Percentiles rank a stretch among this genome's conserved stretches.
phyloP scores from a whole-genome alignment of 2,797 vertebrate species.

The Brachyalestes nurse region DNA sequence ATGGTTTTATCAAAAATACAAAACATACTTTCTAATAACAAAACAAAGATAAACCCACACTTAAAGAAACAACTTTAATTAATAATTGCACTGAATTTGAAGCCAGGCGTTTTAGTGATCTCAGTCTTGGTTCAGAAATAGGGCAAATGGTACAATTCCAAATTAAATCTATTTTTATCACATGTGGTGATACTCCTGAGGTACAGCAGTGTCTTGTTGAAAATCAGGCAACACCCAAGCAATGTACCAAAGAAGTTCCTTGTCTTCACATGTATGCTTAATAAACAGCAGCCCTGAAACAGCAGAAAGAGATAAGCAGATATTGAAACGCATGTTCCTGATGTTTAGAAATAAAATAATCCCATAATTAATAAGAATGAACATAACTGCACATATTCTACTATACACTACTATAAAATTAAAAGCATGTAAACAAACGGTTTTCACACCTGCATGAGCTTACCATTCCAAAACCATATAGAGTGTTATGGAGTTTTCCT shows the following conservation, averaged over 20 bases:
- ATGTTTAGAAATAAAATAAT: not conserved
- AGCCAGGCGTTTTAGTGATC: not conserved
- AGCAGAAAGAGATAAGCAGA: not conserved
- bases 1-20: slow-evolving; percentile 14
- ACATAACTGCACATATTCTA: not conserved
- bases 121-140: not conserved
- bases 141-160: not conserved
- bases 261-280: slow-evolving; percentile 34
- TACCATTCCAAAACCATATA: not conserved
- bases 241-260: not conserved
- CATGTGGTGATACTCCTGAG: not conserved
- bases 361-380: not conserved
- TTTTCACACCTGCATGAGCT: not conserved
- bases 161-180: not conserved
- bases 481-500: too few species aligned
- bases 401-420: not conserved
- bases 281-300: slow-evolving; percentile 54
- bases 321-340: not conserved
- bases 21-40: not conserved
- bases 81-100: not conserved
- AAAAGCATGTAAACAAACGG: not conserved
- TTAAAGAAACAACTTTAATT: not conserved
- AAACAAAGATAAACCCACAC: not conserved
- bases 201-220: not conserved
- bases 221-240: not conserved